phyloP scores from a whole-genome alignment of 2,888 invertebrate species.

The Electrophaes corylata region DNA sequence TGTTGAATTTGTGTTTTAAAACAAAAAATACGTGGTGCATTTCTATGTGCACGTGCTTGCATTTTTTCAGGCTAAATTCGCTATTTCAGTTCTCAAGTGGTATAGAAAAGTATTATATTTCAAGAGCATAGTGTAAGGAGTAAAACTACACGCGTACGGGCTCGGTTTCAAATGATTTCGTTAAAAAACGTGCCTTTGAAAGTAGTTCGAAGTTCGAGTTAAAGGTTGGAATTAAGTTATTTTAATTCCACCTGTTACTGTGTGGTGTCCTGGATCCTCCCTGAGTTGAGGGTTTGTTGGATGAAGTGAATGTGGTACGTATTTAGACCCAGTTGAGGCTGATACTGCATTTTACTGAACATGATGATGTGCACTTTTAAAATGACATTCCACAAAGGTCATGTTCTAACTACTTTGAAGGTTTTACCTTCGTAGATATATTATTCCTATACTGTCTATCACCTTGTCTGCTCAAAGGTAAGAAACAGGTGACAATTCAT shows the following conservation, averaged over 20 bases:
- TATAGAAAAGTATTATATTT: conserved; percentile 42
- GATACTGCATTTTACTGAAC: conserved; percentile 9
- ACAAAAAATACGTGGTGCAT: conserved; percentile 58
- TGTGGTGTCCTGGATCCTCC: conserved; percentile 49
- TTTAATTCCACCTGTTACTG: conserved; percentile 57
- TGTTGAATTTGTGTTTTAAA: conserved; percentile 38
- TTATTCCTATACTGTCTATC: background rate
- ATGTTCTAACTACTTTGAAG: conserved; percentile 28
- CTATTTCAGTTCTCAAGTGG: conserved; percentile 56
- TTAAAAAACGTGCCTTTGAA: conserved; percentile 55
- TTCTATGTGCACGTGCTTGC: conserved; percentile 79
- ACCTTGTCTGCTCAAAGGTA: background rate
- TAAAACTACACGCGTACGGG: conserved; percentile 30
- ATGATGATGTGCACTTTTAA: conserved; percentile 39
- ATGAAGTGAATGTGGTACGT: conserved; percentile 79
- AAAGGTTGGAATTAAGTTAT: conserved; percentile 63
- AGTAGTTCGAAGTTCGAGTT: conserved; percentile 56
- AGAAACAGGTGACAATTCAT: background rate
- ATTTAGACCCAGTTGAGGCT: conserved; percentile 32
- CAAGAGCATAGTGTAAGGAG: conserved; percentile 39
- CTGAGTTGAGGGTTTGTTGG: conserved; percentile 55
- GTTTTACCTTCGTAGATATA: background rate
- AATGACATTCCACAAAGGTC: conserved; percentile 53
- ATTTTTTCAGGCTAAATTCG: conserved; percentile 72
- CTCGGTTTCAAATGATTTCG: conserved; percentile 39